These are phyloP conservation scores for Chionoecetes opilio DNA, from an alignment of 1,140 invertebrate species.

Conservation along the genomic window DNA sequence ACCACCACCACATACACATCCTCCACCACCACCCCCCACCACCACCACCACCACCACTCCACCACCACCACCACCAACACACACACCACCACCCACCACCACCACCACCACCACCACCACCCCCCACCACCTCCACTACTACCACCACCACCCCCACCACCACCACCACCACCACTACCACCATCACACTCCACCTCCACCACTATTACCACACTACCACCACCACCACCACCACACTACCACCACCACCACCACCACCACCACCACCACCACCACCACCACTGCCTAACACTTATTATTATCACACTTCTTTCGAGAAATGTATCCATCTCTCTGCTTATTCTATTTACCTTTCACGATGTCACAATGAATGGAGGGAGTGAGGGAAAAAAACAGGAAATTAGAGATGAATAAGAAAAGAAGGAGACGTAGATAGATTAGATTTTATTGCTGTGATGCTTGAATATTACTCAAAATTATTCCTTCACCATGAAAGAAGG, in stretches of 20 bases:
- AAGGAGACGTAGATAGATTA: not conserved
- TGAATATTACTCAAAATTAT: not conserved
- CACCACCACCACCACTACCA: not conserved
- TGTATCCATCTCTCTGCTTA: not conserved
- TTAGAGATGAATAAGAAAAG: not conserved
- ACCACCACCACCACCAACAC: too few relatives aligned
- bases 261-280: conserved; percentile 1
- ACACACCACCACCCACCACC: too few relatives aligned
- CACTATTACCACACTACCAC: too few relatives aligned
- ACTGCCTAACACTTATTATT: not conserved
- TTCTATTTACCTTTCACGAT: not conserved
- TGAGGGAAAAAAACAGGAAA: not conserved
- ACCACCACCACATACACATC: too few relatives aligned
- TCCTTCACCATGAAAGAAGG: not conserved
- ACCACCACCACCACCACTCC: not conserved
- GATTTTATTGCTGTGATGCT: not conserved
- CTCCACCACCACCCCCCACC: not conserved
- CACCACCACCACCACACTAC: not conserved
- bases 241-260: not conserved
- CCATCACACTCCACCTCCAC: too few relatives aligned
- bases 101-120: not conserved
- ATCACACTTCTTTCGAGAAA: not conserved
- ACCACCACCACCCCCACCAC: too few relatives aligned
- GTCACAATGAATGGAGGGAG: not conserved
- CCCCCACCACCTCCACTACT: not conserved